These are phyloP conservation scores for Physeter macrocephalus DNA, from an alignment of 2,113 vertebrate genomes.

Conservation along the genomic window DNA sequence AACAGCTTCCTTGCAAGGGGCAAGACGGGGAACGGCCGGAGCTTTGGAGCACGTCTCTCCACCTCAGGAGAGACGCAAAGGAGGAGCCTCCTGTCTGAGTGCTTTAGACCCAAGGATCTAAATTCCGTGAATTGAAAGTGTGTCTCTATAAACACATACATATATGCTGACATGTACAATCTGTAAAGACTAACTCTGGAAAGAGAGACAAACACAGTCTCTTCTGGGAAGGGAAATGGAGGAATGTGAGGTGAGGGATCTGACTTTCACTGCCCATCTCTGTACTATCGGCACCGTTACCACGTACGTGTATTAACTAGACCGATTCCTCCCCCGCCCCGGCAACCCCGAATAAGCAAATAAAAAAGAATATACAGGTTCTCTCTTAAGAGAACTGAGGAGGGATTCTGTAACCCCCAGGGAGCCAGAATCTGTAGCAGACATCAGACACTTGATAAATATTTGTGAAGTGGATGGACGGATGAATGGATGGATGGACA, in stretches of 20 bases:
- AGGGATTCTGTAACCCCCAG: background rate
- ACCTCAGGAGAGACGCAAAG: background rate
- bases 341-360: background rate
- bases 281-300: background rate
- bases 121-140: background rate
- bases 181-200: background rate
- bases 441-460: background rate
- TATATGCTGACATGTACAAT: rapidly evolving
- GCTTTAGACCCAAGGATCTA: background rate
- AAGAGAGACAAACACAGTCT: background rate
- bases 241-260: too few relatives aligned
- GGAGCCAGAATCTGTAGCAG: background rate
- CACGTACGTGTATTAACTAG: background rate
- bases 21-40: background rate
- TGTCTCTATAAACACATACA: rapidly evolving
- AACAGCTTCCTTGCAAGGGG: background rate
- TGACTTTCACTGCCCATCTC: background rate
- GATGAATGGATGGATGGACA: background rate
- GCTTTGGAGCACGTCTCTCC: background rate
- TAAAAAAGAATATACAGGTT: background rate
- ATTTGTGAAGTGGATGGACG: background rate
- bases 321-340: background rate
- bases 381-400: background rate
- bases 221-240: background rate
- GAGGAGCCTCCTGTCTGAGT: background rate